A percentile compares a stretch with the other conserved stretches of the same genome.
Conservation (phyloP, 1,140 invertebrate genomes). For the Eurosta solidaginis region DNA sequence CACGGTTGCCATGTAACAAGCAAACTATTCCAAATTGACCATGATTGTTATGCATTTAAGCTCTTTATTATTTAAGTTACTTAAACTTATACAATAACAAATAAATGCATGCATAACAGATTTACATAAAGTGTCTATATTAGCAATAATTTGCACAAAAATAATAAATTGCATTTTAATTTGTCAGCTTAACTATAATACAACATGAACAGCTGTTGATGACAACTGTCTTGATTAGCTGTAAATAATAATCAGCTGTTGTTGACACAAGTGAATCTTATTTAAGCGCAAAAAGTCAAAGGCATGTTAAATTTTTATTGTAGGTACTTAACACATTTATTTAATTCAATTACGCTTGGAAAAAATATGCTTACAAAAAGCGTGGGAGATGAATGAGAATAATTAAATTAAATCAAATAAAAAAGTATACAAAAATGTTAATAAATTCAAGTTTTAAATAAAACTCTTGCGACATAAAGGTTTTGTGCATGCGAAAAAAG, state of each 20-base stretch:
- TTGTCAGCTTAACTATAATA: constrained; percentile 24
- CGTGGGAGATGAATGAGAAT: too few species aligned
- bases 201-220: neutral
- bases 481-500: too few species aligned
- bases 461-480: too few species aligned
- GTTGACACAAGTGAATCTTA: constrained; percentile 1
- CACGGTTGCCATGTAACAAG: neutral
- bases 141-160: neutral
- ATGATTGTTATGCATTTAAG: neutral
- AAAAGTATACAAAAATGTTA: too few species aligned
- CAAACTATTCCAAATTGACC: neutral
- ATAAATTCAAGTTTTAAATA: too few species aligned
- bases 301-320: neutral
- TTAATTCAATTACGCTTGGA: too few species aligned
- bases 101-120: too few species aligned
- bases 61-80: neutral
- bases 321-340: neutral
- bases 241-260: constrained; percentile 2
- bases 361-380: too few species aligned
- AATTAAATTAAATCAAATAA: too few species aligned
- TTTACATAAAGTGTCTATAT: too few species aligned
- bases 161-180: neutral
- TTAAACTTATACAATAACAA: neutral
- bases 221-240: neutral
- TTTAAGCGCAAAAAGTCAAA: constrained; percentile 7